These are phyloP conservation scores for Sminthopsis crassicaudata DNA, from an alignment of 2,113 vertebrate species.

Conservation along the genomic window DNA sequence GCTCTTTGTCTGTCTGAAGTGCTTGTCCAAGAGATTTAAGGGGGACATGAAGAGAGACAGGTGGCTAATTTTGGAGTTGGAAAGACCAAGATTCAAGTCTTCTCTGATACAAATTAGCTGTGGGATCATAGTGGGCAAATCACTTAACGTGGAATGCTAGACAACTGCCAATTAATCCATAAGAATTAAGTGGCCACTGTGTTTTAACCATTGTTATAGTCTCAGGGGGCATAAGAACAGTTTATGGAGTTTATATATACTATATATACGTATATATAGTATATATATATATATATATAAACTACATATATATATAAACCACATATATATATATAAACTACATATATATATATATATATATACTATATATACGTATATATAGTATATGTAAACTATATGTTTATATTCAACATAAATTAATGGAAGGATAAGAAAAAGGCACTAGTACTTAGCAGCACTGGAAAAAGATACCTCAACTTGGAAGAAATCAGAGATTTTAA, in stretches of 20 bases:
- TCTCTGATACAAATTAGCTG: background rate
- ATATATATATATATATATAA: no score
- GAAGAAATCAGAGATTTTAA: background rate
- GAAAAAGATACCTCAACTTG: background rate
- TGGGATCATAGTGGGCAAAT: background rate
- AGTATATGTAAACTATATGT: background rate
- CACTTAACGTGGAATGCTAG: background rate
- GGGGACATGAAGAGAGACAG: background rate
- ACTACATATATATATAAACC: no score
- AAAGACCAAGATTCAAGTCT: background rate
- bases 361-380: background rate
- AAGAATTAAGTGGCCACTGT: background rate
- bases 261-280: background rate
- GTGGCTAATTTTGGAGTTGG: background rate
- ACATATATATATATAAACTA: no score
- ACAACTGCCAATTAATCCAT: background rate
- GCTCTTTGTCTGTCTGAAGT: background rate
- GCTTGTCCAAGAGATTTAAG: background rate
- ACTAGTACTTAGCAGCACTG: background rate
- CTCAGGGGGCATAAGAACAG: background rate
- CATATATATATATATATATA: no score
- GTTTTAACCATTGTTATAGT: background rate
- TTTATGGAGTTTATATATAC: no score
- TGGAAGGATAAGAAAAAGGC: background rate
- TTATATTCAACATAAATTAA: background rate